These are phyloP conservation scores for Calcarius lapponicus DNA, from an alignment of 2,797 vertebrate genomes.

Conservation along the genomic window DNA sequence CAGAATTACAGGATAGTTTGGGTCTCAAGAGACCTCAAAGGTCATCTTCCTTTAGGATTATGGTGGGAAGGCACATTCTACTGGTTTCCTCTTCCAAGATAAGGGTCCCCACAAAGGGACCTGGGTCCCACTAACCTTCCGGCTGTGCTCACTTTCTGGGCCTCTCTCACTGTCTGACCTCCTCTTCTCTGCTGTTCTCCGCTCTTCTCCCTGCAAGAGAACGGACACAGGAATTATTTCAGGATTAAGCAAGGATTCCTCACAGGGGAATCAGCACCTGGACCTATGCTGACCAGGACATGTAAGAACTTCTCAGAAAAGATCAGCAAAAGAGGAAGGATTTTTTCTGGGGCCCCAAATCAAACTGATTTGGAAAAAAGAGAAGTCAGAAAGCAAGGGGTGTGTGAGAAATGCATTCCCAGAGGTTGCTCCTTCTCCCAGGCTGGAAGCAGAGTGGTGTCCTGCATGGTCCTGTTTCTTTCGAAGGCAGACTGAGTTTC, in stretches of 20 bases:
- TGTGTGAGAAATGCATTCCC: background rate
- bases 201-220: constrained; percentile 55
- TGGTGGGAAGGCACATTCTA: background rate
- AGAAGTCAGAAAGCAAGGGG: background rate
- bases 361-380: background rate
- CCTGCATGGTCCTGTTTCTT: background rate
- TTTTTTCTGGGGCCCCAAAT: background rate
- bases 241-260: background rate
- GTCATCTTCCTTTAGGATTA: background rate
- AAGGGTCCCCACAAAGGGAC: background rate
- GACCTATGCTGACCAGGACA: background rate
- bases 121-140: constrained; percentile 38
- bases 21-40: background rate
- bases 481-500: background rate
- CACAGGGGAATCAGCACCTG: background rate
- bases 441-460: background rate
- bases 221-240: background rate
- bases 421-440: background rate
- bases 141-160: constrained; percentile 5
- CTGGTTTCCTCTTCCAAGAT: background rate
- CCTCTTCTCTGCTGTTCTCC: constrained; percentile 61
- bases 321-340: background rate
- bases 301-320: background rate
- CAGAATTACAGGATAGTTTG: background rate
- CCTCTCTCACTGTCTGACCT: constrained; percentile 59